A percentile compares a stretch with the other conserved stretches of the same genome.
Evolutionary conservation across 2,888 invertebrate genomes (phyloP).

Genomic region (Caenorhabditis imperialis): DNA sequence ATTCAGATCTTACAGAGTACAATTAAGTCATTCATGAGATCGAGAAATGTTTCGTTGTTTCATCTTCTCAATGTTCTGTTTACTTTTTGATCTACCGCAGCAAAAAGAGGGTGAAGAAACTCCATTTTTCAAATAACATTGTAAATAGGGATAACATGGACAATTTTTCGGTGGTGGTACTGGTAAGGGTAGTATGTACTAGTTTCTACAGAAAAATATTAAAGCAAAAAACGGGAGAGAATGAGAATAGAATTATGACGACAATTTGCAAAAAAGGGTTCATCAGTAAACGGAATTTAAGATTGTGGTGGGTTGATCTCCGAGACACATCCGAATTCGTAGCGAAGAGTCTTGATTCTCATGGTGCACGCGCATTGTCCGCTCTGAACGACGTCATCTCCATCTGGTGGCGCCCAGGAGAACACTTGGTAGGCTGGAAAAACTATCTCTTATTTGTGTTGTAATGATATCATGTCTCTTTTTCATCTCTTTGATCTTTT

Average conservation of each 20-base stretch:
- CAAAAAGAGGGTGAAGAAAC: too few relatives aligned
- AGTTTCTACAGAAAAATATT: conserved; percentile 25
- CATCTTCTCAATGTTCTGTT: too few relatives aligned
- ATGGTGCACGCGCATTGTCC: conserved; percentile 49
- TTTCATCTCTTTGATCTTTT: too few relatives aligned
- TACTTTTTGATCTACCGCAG: too few relatives aligned
- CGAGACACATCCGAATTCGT: conserved; percentile 41
- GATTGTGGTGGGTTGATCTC: conserved; percentile 50
- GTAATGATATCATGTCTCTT: too few relatives aligned
- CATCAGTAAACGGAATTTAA: conserved; percentile 1
- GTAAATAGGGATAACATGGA: too few relatives aligned
- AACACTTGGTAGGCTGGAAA: conserved; percentile 51
- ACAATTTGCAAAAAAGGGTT: background rate
- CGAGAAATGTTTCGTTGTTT: too few relatives aligned
- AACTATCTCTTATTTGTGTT: too few relatives aligned
- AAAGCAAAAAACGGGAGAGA: conserved; percentile 21
- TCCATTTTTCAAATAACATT: too few relatives aligned
- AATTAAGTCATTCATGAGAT: too few relatives aligned
- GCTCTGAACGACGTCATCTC: background rate
- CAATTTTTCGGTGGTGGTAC: too few relatives aligned
- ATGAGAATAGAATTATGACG: background rate
- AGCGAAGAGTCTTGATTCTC: conserved; percentile 47
- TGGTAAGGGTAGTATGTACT: conserved; percentile 8
- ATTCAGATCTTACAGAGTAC: too few relatives aligned
- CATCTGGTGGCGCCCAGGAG: conserved; percentile 37